A percentile compares a stretch with the other conserved stretches of the same genome.
Conservation (phyloP, 1,140 invertebrate species). For the Eueides isabella region DNA sequence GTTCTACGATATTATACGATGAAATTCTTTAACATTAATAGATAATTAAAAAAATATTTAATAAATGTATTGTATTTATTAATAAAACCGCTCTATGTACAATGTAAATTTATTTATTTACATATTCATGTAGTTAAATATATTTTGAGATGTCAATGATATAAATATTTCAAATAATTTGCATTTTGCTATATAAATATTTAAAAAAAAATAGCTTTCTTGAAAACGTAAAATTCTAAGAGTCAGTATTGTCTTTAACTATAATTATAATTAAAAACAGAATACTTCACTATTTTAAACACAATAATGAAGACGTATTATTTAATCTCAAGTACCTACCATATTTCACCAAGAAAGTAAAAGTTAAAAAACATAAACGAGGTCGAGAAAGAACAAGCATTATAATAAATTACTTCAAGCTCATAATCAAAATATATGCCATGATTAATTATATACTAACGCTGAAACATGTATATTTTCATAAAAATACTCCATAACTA, state of each 20-base stretch:
- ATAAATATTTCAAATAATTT: no score
- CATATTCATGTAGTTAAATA: no score
- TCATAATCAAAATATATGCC: slow-evolving; percentile 21
- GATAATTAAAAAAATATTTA: background rate
- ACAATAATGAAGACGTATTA: background rate
- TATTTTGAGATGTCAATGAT: no score
- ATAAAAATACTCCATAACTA: background rate
- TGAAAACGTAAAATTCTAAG: no score
- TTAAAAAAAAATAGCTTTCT: no score
- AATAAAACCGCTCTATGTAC: no score
- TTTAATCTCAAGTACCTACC: background rate
- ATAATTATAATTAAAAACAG: no score
- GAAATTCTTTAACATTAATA: background rate
- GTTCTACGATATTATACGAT: background rate
- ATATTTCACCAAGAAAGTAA: background rate
- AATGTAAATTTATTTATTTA: no score
- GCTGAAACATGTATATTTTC: slow-evolving; percentile 36
- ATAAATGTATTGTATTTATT: no score
- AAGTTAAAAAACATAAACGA: background rate
- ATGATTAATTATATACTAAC: slow-evolving; percentile 30
- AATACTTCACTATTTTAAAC: background rate
- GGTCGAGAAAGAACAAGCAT: background rate
- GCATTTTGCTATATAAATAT: no score
- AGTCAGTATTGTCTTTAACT: background rate
- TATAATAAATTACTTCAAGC: background rate